Evolutionary conservation across 1,140 invertebrate species (phyloP), one percentile per base, ranked within the genome.

Genomic region (Drosophila sechellia): DNA sequence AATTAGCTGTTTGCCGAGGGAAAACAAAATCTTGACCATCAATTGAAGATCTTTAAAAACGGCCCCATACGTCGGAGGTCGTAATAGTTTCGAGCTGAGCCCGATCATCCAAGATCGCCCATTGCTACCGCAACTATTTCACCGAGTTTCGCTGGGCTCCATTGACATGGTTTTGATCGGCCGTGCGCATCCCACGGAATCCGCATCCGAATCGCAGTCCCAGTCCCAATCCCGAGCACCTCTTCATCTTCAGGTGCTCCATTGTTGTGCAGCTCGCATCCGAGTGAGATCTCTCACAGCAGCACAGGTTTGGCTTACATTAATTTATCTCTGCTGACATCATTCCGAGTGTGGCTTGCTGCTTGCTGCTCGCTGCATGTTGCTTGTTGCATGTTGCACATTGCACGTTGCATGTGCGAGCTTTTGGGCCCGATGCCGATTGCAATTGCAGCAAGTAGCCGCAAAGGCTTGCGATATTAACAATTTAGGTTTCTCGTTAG

Each of bases 251-350:
- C 69, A 15, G 25, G 71, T 65, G 45, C 70, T 72, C 56, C 54
- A 83, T 87, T 89, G 84, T 87, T 48, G 59, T 39, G 31, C 63
- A 22, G 5, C 46, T 48, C 46, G 6, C 46, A 27, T 27, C 83
- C 63, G 76, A 70, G 81, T 69, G 59, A 77, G 78, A 81, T 87
- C 81, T 87, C 81, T 87, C 69, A 66, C 81, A 69, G 77, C 45
- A 49, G 83, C 80, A 77, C 80, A 77, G 83, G 66, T 69, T 65
- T 74, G 66, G 49, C 65, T 79, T 69, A 75, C 66, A 81, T 77
- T 87, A 87, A 87, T 83, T 80, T 83, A 83, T 71, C 39, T 55
- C 13, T 56, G 68, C 84, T 89, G 84, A 89, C 84, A 89, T 81
- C 84, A 87, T 87, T 87, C 84, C 73, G 58, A 75, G 78, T 77